Evolutionary conservation across 2,113 vertebrate species (phyloP).

Genomic region (Bubo bubo): DNA sequence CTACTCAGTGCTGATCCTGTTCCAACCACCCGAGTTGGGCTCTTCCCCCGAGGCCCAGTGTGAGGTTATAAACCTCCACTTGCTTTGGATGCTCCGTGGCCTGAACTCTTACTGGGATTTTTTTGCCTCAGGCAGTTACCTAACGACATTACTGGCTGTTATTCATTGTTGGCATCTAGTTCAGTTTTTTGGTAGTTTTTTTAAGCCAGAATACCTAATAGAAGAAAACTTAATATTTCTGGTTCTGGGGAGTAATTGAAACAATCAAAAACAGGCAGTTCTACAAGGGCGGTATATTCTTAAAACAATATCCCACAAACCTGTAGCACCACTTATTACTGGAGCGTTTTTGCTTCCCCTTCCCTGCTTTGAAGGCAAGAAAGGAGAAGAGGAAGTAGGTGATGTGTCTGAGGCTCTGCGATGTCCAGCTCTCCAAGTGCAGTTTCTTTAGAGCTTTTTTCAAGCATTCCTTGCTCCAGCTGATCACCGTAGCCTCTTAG

Average conservation of each 20-base stretch:
- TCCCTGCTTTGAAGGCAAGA: not conserved
- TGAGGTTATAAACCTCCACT: not conserved
- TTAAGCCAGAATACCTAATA: not conserved
- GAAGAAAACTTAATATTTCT: not conserved
- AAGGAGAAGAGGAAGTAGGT: not conserved
- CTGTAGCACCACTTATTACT: not conserved
- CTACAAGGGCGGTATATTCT: rapidly evolving
- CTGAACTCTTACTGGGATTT: not conserved
- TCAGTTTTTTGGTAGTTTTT: not conserved
- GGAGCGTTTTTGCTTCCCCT: not conserved
- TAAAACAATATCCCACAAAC: not conserved
- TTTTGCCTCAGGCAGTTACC: not conserved
- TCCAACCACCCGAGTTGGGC: not conserved
- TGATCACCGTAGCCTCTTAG: rapidly evolving
- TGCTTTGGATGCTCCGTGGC: not conserved
- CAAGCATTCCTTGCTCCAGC: not conserved
- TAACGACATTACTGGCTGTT: not conserved
- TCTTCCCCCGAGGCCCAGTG: not conserved
- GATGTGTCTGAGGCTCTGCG: not conserved
- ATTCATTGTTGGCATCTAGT: not conserved
- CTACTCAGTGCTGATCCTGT: rapidly evolving
- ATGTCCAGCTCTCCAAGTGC: not conserved
- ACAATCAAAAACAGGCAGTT: not conserved
- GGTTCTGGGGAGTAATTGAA: not conserved
- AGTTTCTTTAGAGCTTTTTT: not conserved